Evolutionary conservation across 1,140 invertebrate genomes (phyloP), one percentile per base, ranked within the genome.

Genomic region (Drosophila subpulchrella): DNA sequence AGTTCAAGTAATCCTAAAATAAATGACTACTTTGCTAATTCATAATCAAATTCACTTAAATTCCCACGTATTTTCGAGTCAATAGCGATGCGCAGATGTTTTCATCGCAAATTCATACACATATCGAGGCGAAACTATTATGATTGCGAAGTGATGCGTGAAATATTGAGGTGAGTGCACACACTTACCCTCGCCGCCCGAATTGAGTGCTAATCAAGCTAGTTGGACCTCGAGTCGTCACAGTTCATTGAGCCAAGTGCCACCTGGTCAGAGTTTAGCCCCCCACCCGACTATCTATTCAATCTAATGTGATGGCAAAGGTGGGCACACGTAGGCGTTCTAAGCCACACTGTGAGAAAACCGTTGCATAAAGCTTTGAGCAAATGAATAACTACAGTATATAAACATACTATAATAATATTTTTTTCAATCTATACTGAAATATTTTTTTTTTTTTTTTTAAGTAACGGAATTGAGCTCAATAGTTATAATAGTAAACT

Each of bases 101-200:
- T 44, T 36, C 34, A 42, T 24, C 13, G 55, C 27, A 15, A 20
- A 42, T 27, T 15, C 15, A 65, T 11, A 15, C 24, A 42, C n/a
- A 15, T 42, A 20, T 39, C 32, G 36, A 10, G 39, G 30, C 57
- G 44, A 24, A 66, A 57, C 61, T 76, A 71, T 80, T 80, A 83
- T 89, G 61, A 51, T 75, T 71, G 57, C 74, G 65, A 84, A 78
- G 68, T 84, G 80, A 84, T 66, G 74, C 80, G 67, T 78, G 62
- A 84, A 81, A 75, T 74, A 75, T 84, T 78, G 81, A 89, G 85
- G 80, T 81, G 80, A 89, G 63, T 59, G 58, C 71, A 58, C 78
- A 76, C 75, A 70, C 79, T 72, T 78, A 62, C 71, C 59, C 56
- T 48, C 59, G 13, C 56, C 46, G 47, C 34, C 51, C 44, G 36